Percentiles rank a stretch among this genome's conserved stretches.
Conservation (phyloP, 2,888 invertebrate species). For the Anodontia alba region DNA sequence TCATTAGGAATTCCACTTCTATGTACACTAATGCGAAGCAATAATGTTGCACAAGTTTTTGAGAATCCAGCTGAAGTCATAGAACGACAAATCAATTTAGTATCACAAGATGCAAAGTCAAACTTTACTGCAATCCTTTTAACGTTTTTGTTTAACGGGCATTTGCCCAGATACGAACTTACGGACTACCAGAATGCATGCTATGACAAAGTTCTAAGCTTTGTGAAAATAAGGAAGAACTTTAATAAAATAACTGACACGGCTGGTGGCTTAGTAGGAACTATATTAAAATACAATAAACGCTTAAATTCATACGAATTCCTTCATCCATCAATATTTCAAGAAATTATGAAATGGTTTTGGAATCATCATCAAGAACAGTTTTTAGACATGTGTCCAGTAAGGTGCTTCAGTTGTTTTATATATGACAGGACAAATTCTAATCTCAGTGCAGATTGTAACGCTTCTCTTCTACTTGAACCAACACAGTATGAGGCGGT, state of each 20-base stretch:
- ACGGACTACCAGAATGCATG: background rate
- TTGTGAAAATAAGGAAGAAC: background rate
- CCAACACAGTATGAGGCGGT: background rate
- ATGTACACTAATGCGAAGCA: background rate
- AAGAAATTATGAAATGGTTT: background rate
- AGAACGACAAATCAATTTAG: background rate
- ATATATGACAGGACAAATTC: background rate
- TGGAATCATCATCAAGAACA: background rate
- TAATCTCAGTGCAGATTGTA: background rate
- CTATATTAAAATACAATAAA: background rate
- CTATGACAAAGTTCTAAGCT: background rate
- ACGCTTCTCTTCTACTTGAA: background rate
- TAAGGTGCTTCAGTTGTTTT: background rate
- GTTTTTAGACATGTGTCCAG: background rate
- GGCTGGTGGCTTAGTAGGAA: background rate
- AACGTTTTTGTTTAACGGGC: slow-evolving; percentile 26
- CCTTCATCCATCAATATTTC: background rate
- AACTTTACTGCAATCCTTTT: slow-evolving; percentile 24
- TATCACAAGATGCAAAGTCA: background rate
- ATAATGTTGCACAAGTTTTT: background rate
- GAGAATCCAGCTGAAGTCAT: background rate
- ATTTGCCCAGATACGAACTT: slow-evolving; percentile 21
- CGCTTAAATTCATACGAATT: background rate
- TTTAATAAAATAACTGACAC: background rate
- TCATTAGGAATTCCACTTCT: background rate